Conservation (phyloP, 2,113 vertebrate species). For the Mastomys coucha region DNA sequence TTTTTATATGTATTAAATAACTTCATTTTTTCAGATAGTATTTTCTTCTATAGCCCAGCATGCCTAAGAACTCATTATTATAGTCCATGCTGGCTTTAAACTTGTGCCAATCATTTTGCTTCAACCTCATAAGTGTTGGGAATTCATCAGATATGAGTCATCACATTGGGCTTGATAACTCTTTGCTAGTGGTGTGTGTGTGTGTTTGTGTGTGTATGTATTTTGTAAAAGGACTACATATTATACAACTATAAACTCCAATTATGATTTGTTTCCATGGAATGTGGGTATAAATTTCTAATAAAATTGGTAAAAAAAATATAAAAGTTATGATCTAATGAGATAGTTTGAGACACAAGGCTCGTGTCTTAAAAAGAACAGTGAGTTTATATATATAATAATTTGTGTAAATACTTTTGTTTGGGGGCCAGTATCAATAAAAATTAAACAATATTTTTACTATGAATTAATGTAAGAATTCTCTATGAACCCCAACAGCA, state of each 20-base stretch:
- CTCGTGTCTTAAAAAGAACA: neutral
- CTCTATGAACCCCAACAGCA: constrained; percentile 21
- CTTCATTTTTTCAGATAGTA: neutral
- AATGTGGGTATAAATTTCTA: neutral
- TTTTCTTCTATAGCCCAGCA: neutral
- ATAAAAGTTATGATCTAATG: constrained; percentile 2
- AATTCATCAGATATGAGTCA: neutral
- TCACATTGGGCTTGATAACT: neutral
- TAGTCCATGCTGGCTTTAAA: neutral
- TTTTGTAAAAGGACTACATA: neutral
- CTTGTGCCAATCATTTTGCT: neutral
- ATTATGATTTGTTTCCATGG: neutral
- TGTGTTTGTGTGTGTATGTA: neutral
- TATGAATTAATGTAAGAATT: constrained; percentile 46
- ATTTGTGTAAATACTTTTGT: constrained; percentile 12
- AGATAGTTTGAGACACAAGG: constrained; percentile 53
- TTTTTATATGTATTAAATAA: constrained; percentile 40
- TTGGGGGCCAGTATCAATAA: neutral
- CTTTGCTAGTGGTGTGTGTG: neutral
- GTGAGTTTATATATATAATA: neutral
- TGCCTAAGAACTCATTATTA: neutral
- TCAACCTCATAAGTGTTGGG: neutral
- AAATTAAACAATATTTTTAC: constrained; percentile 49
- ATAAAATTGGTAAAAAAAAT: neutral
- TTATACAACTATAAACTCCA: neutral